Base-by-base conservation (phyloP, 2,113 vertebrate species). In the Pelodiscus sinensis region DNA sequence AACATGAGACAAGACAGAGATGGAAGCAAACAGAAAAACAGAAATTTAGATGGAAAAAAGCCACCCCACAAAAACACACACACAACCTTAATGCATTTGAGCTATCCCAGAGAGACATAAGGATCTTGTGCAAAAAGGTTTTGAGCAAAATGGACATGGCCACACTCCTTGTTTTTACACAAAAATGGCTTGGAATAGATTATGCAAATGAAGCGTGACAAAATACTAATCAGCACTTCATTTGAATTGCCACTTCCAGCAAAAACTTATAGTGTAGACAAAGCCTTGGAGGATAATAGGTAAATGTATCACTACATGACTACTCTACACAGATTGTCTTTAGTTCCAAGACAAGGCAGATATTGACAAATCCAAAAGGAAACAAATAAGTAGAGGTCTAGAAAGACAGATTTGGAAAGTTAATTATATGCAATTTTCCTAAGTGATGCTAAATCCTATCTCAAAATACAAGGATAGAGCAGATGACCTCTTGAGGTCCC, bases 301-400 rank as follows among this genome's bases (percentile, higher is more conserved):
- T 29, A 62, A 62, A 29, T 62, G 29, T 65, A 29, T 14, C 29
- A 31, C 29, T 65, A 16, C 15, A 7, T 16, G 62, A 11, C 84
- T 92, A 87, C 85, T 77, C 93, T 90, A 57, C 90, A 92, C 79
- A 77, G 79, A 77, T 55, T 56, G 89, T 79, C 56, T 94, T 94
- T 2, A 3, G 68, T 81, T 92, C 92, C 84, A 81, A 68, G 1
- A 27, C 25, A 60, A 65, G 60, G 29, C 14, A 65, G 29, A 65
- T 65, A 31, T 57, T 57, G 29, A 31, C 62, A 31, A 65, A 8
- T 65, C 31, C 29, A 31, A 7, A 65, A 65, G 31, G 62, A 31
- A 65, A 15, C 29, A 65, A 65, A 16, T 65, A 65, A 65, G 29
- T 31, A 65, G 29, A 65, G 6, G 62, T 65, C 29, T 65, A 16